Percentiles rank a stretch among this genome's conserved stretches.
phyloP scores from a whole-genome alignment of 2,797 vertebrate species.

The Parauchenoglanis ngamensis region DNA sequence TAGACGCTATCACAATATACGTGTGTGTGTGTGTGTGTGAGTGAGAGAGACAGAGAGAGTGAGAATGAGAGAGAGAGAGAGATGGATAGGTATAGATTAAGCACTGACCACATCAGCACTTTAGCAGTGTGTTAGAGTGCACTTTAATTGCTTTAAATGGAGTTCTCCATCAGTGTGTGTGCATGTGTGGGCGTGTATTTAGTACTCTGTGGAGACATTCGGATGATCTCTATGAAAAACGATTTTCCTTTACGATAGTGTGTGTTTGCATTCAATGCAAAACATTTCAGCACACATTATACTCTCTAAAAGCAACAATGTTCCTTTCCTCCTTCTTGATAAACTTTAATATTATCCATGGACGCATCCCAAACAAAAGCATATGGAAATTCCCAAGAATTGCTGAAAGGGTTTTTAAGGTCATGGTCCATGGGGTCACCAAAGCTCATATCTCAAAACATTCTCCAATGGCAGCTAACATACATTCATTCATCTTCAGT shows the following conservation, averaged over 20 bases:
- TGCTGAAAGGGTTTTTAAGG: neutral
- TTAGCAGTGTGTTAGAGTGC: conserved; percentile 69
- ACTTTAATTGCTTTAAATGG: conserved; percentile 64
- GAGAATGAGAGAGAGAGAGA: conserved; percentile 57
- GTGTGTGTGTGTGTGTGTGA: conserved; percentile 13
- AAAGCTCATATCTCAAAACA: neutral
- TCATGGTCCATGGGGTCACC: neutral
- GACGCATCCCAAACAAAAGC: neutral
- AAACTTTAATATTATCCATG: neutral
- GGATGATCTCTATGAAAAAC: neutral
- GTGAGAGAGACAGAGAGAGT: conserved; percentile 35
- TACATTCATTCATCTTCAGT: neutral
- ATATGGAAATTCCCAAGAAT: neutral
- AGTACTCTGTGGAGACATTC: neutral
- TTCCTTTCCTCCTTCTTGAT: neutral
- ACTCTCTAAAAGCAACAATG: neutral
- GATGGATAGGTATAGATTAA: conserved; percentile 73
- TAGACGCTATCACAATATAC: conserved; percentile 12
- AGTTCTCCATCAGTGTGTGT: conserved; percentile 45
- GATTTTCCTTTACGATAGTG: neutral
- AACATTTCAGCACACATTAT: neutral
- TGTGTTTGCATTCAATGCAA: neutral
- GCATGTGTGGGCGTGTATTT: neutral
- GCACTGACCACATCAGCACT: conserved; percentile 69
- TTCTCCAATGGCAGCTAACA: neutral